phyloP scores from a whole-genome alignment of 2,113 vertebrate genomes.

The Myodes glareolus region DNA sequence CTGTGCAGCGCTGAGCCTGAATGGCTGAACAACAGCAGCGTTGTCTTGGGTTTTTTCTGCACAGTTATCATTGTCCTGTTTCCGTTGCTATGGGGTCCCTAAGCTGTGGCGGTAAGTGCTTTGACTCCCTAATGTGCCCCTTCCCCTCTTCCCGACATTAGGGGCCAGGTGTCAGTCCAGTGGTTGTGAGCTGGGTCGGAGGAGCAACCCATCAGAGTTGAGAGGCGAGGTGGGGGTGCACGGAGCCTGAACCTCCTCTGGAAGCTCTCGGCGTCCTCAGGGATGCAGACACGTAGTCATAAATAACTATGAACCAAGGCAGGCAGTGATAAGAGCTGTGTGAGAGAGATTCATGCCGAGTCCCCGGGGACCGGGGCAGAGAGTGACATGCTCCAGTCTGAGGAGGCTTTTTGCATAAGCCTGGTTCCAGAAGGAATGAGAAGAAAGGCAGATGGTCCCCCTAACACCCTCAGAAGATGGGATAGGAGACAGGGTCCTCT shows the following conservation, averaged over 20 bases:
- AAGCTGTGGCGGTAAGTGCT: not conserved
- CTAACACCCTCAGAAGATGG: not conserved
- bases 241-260: constrained; percentile 10
- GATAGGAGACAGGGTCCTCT: not conserved
- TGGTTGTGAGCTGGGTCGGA: constrained; percentile 6
- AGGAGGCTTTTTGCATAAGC: not conserved
- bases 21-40: not conserved
- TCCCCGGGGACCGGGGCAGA: not conserved
- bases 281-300: constrained; percentile 58
- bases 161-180: constrained; percentile 39
- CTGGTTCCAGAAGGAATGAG: not conserved
- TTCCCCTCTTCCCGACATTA: not conserved
- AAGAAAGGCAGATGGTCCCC: not conserved
- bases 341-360: constrained; percentile 65
- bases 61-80: not conserved
- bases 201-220: not conserved
- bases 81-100: not conserved
- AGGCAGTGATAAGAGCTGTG: constrained; percentile 63
- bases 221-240: constrained; percentile 5
- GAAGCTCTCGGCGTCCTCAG: constrained; percentile 23
- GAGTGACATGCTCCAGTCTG: not conserved
- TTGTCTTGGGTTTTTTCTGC: not conserved
- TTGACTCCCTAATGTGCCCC: not conserved
- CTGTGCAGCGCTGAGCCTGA: not conserved
- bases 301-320: constrained; percentile 74